Conservation (phyloP, 2,797 vertebrate species). For the Ptychobarbus kaznakovi region DNA sequence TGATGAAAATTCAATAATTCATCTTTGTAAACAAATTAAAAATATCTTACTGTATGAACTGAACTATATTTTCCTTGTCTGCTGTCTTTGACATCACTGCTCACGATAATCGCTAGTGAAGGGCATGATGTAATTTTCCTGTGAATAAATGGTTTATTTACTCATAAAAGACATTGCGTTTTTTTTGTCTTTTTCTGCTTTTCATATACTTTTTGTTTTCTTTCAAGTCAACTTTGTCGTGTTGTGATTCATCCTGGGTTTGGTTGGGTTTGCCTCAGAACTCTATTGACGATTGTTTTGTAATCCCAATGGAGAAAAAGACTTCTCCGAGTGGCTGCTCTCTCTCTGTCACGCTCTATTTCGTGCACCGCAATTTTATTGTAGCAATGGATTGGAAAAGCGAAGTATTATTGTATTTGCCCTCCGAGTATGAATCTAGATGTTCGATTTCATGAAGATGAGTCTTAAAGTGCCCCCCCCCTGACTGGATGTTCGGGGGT, state of each 20-base stretch:
- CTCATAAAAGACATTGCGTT: neutral
- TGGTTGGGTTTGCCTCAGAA: too few relatives aligned
- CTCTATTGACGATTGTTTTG: neutral
- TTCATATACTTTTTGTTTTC: neutral
- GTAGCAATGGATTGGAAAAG: neutral
- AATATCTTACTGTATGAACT: neutral
- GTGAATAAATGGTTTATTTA: neutral
- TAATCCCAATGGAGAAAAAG: neutral
- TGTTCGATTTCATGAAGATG: neutral
- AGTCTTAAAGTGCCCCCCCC: neutral
- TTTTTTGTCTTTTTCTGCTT: neutral
- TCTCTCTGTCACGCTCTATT: neutral
- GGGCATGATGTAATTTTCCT: constrained; percentile 1
- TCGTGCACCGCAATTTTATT: neutral
- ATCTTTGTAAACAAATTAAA: neutral
- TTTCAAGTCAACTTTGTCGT: neutral
- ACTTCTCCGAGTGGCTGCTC: neutral
- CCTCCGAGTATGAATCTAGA: neutral
- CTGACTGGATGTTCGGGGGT: neutral
- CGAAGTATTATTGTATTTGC: neutral
- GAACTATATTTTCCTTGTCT: neutral
- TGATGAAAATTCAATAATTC: neutral
- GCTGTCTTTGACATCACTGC: neutral
- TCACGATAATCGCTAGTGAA: neutral
- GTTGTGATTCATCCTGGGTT: neutral